phyloP scores from a whole-genome alignment of 2,113 vertebrate species.

The Gallinago media region DNA sequence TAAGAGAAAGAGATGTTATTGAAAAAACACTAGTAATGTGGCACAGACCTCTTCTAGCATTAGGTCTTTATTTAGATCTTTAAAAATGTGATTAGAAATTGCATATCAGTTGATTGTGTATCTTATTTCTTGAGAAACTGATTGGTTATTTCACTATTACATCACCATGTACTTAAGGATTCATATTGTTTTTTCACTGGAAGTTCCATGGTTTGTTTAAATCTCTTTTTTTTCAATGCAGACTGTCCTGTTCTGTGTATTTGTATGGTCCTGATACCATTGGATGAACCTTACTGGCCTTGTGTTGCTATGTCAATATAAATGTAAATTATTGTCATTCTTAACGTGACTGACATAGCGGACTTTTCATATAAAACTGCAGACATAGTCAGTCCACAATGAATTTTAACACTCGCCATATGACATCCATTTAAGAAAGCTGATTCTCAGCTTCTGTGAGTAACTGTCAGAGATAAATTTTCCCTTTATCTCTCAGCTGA shows the following conservation, averaged over 20 bases:
- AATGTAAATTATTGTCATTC: neutral
- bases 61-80: neutral
- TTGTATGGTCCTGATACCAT: neutral
- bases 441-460: neutral
- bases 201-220: neutral
- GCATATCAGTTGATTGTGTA: accelerated
- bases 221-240: neutral
- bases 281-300: neutral
- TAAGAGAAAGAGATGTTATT: neutral
- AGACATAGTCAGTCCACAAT: neutral
- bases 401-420: neutral
- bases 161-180: neutral
- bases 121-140: neutral
- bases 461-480: neutral
- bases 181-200: neutral
- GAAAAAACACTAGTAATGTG: neutral
- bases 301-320: neutral
- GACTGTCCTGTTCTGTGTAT: neutral
- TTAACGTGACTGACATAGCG: neutral
- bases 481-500: constrained; percentile 5
- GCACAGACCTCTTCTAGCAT: neutral
- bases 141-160: neutral
- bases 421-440: neutral
- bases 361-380: neutral
- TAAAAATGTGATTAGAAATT: neutral